phyloP scores from a whole-genome alignment of 2,113 vertebrate genomes.

The Aldabrachelys gigantea region DNA sequence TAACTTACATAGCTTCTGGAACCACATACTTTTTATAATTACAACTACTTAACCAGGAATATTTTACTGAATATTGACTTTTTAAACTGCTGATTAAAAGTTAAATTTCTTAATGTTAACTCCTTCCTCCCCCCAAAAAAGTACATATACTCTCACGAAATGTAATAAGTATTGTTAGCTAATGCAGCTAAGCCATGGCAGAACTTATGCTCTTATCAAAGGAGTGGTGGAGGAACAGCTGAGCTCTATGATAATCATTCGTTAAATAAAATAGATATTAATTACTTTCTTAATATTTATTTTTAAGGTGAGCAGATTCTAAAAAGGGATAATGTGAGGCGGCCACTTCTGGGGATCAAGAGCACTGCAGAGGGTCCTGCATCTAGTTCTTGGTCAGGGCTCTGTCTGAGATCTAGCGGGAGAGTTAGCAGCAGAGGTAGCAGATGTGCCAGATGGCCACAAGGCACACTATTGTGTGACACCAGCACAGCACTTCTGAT shows the following conservation, averaged over 20 bases:
- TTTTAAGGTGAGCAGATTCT: not conserved
- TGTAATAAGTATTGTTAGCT: not conserved
- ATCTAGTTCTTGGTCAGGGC: not conserved
- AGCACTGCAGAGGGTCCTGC: accelerated
- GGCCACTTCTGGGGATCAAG: not conserved
- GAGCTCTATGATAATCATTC: not conserved
- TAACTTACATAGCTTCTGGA: not conserved
- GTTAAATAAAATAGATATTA: not conserved
- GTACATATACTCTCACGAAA: not conserved
- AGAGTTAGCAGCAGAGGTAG: not conserved
- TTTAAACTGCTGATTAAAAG: constrained; percentile 3
- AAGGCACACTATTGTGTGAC: not conserved
- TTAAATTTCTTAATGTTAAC: not conserved
- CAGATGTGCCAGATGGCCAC: not conserved
- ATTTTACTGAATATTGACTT: not conserved
- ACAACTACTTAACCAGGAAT: not conserved
- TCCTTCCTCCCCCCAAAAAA: accelerated
- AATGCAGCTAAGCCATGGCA: not conserved
- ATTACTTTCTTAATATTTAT: not conserved
- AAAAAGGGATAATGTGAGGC: not conserved
- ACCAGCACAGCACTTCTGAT: accelerated
- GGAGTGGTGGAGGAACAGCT: not conserved
- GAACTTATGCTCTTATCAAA: not conserved
- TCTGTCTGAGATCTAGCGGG: accelerated
- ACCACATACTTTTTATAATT: not conserved